These are phyloP conservation scores for Promerops cafer DNA, from an alignment of 2,113 vertebrate genomes.

Conservation along the genomic window DNA sequence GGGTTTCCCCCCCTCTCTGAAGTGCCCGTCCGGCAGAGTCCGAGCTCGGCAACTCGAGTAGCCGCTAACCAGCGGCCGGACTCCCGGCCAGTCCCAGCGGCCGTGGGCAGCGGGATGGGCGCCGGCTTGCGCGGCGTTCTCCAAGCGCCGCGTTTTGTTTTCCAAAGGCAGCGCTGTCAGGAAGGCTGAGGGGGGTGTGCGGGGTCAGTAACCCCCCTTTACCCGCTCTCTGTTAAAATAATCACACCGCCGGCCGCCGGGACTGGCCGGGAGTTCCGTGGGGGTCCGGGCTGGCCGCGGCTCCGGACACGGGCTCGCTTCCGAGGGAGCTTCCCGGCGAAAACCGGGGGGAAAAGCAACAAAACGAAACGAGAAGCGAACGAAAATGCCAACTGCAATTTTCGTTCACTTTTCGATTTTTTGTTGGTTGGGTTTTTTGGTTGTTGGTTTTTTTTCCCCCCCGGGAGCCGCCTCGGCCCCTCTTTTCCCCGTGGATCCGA, in stretches of 20 bases:
- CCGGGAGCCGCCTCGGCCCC: neutral
- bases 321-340: neutral
- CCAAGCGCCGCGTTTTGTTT: neutral
- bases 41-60: neutral
- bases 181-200: neutral
- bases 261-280: neutral
- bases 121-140: neutral
- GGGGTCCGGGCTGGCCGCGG: neutral
- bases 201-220: neutral
- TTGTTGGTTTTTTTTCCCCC: accelerated
- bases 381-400: neutral
- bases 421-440: neutral
- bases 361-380: neutral
- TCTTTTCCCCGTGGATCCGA: neutral
- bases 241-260: neutral
- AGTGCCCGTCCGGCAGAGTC: accelerated
- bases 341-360: neutral
- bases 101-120: neutral
- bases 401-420: neutral
- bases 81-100: too few species aligned
- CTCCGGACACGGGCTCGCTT: neutral
- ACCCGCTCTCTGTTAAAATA: neutral
- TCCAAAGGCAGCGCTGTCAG: neutral
- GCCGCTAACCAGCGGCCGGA: neutral
- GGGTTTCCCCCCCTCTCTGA: accelerated